A percentile compares a stretch with the other conserved stretches of the same genome.
phyloP scores from a whole-genome alignment of 2,113 vertebrate species.

The Prunella himalayana region DNA sequence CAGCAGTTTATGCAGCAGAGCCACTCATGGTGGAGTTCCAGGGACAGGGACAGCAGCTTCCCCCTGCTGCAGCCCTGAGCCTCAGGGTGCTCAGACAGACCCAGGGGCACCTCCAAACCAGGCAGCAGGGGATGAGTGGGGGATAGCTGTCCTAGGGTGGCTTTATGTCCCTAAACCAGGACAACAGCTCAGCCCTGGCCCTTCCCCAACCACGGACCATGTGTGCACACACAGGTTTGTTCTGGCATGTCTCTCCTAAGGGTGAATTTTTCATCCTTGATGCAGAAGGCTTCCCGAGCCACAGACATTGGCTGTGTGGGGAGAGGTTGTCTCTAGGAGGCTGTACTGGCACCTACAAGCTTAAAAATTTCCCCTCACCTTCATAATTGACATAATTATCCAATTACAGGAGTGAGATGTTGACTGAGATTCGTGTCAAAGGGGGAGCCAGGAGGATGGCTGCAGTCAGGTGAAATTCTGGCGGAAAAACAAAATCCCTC shows the following conservation, averaged over 20 bases:
- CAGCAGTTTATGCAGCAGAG: not conserved
- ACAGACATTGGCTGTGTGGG: not conserved
- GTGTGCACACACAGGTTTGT: not conserved
- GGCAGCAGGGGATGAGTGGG: not conserved
- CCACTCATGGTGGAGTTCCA: fast-evolving
- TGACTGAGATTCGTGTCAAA: not conserved
- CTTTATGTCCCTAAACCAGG: not conserved
- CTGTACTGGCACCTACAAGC: not conserved
- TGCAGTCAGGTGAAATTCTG: not conserved
- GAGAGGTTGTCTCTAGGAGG: not conserved
- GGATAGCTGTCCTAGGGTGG: not conserved
- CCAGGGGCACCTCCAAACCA: not conserved
- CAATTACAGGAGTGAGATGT: not conserved
- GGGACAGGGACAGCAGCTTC: not conserved
- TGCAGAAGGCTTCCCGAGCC: not conserved
- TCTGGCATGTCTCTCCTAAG: not conserved
- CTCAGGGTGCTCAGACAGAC: not conserved
- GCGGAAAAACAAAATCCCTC: not conserved
- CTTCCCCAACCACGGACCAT: fast-evolving
- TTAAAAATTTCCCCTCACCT: not conserved
- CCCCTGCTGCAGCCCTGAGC: not conserved
- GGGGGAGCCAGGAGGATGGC: not conserved
- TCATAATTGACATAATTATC: constrained; percentile 22
- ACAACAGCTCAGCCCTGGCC: not conserved
- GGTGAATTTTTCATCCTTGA: not conserved